Evolutionary conservation across 2,797 vertebrate species (phyloP), one percentile per base, ranked within the genome.

Genomic region (Scolopax bukidnonensis): DNA sequence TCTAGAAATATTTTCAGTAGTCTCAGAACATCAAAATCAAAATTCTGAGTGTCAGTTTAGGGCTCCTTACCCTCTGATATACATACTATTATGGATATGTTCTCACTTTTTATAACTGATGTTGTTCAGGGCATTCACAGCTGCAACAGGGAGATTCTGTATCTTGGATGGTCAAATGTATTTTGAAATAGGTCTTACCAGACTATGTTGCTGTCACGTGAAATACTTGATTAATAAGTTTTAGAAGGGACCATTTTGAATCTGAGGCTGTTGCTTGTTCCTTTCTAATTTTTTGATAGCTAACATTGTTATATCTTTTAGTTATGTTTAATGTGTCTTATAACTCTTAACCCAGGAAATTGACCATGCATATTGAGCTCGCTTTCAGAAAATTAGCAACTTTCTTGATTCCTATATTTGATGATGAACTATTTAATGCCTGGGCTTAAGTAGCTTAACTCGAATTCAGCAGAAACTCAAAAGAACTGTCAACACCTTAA

Each of bases 131-230:
- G 32, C 16, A 7, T 38, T 61, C 45, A 65, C 16, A 45, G 32
- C 41, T 69, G 63, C 50, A 65, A 16, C 16, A 68, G 15, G 3
- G 23, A 10, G 32, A 5, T 64, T 71, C 38, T 54, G 9, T 68
- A 9, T 75, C 38, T 77, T 43, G 68, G 12, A 28, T 8, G 67
- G 0, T 1, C 11, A 81, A 71, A 68, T 64, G 3, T 36, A 56
- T 91, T 87, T 82, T 65, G 23, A 69, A 30, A 6, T 40, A 4
- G 33, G 10, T 48, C 24, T 75, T 77, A 40, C 11, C 59, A 85
- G 50, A 33, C 11, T 73, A 1, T 12, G 19, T 76, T 16, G 16
- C 12, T 79, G 21, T 30, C 40, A 64, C 0, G 0, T 47, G 27
- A 75, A 57, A 38, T 28, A 54, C 4, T 12, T 87, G 16, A 25